Conservation (phyloP, 1,140 invertebrate genomes). For the Euglossa dilemma region DNA sequence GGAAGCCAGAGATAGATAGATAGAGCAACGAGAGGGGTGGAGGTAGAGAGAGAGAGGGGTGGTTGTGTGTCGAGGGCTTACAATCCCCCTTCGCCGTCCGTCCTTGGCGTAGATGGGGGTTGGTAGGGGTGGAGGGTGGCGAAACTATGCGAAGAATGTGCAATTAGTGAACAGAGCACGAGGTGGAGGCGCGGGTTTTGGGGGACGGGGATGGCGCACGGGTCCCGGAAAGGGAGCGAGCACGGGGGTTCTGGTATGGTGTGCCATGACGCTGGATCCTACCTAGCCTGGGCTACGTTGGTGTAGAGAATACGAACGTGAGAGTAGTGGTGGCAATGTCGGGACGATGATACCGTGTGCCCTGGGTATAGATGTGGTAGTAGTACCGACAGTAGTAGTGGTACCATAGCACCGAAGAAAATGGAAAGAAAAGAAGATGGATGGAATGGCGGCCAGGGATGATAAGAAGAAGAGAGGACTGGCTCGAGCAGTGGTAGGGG, state of each 20-base stretch:
- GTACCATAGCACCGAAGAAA: conserved; percentile 75
- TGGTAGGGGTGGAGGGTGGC: conserved; percentile 80
- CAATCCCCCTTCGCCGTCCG: conserved; percentile 52
- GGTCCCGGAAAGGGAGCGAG: conserved; percentile 64
- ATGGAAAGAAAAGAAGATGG: conserved; percentile 82
- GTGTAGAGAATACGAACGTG: background rate
- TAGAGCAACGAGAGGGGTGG: conserved; percentile 18
- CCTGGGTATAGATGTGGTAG: background rate
- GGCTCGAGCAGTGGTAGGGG: conserved; percentile 34
- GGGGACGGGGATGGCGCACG: conserved; percentile 53
- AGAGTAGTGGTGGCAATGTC: background rate
- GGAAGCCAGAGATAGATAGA: conserved; percentile 6
- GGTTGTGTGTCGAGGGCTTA: conserved; percentile 65
- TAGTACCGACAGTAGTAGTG: conserved; percentile 27
- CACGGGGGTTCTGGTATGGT: conserved; percentile 63
- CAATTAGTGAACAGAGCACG: conserved; percentile 91
- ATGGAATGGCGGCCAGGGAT: conserved; percentile 76
- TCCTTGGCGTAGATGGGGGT: conserved; percentile 52
- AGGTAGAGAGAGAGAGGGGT: background rate
- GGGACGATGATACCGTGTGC: background rate
- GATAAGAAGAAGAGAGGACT: conserved; percentile 68
- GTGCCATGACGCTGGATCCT: conserved; percentile 62
- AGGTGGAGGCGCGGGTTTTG: conserved; percentile 60
- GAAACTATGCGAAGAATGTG: conserved; percentile 95
- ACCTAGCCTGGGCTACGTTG: conserved; percentile 14